Evolutionary conservation across 1,140 invertebrate genomes (phyloP).

Genomic region (Ridgeia piscesae): DNA sequence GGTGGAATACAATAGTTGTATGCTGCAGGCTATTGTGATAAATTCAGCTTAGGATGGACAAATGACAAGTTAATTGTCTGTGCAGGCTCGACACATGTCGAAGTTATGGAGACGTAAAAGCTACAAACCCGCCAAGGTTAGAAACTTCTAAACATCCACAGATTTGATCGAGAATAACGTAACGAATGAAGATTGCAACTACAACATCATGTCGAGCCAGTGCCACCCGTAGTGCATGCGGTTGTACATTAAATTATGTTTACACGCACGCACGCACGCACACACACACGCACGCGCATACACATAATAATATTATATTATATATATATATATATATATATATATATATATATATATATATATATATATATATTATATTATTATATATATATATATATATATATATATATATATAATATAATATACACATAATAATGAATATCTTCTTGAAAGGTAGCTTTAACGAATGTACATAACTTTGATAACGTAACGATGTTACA

Average conservation of each 20-base stretch:
- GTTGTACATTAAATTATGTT: too few species aligned
- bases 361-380: too few species aligned
- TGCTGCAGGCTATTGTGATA: background rate
- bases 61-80: background rate
- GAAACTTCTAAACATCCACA: background rate
- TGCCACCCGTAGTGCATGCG: background rate
- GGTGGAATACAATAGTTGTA: background rate
- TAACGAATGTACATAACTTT: too few species aligned
- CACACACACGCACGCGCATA: too few species aligned
- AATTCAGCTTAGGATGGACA: background rate
- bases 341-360: too few species aligned
- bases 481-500: too few species aligned
- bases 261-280: too few species aligned
- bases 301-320: too few species aligned
- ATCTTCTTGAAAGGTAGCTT: too few species aligned
- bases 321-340: background rate
- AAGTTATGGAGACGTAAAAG: background rate
- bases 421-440: too few species aligned
- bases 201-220: background rate
- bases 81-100: background rate
- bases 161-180: background rate
- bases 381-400: too few species aligned
- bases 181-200: background rate
- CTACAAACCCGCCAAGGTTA: background rate
- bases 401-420: too few species aligned